phyloP scores from a whole-genome alignment of 2,888 invertebrate genomes.

The Acrocera orbiculus region DNA sequence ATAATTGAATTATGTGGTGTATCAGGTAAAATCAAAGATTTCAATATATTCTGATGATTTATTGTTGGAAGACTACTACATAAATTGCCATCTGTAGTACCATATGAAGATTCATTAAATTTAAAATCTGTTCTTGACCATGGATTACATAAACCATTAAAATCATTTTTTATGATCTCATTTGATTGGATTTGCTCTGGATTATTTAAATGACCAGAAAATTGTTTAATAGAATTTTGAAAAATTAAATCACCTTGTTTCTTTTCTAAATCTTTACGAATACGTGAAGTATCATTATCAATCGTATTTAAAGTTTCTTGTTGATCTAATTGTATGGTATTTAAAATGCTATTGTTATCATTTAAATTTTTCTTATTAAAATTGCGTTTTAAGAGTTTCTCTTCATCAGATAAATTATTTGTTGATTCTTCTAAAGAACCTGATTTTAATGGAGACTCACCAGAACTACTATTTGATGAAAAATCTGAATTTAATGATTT shows the following conservation, averaged over 20 bases:
- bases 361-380: conserved; percentile 7
- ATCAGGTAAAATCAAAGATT: conserved; percentile 28
- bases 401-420: conserved; percentile 26
- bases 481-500: neutral
- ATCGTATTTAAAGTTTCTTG: conserved; percentile 9
- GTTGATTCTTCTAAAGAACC: conserved; percentile 16
- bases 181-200: conserved; percentile 4
- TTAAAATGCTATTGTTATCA: conserved; percentile 3
- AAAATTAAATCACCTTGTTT: conserved; percentile 41
- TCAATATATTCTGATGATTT: neutral
- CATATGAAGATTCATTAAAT: neutral
- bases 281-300: conserved; percentile 18
- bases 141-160: neutral
- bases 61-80: neutral
- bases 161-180: neutral
- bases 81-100: neutral
- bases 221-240: conserved; percentile 42
- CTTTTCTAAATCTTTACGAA: conserved; percentile 38
- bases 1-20: conserved; percentile 53
- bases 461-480: conserved; percentile 11
- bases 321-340: conserved; percentile 2
- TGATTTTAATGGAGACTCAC: conserved; percentile 16
- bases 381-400: conserved; percentile 25
- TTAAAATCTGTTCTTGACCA: neutral
- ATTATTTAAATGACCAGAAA: conserved; percentile 37